Conservation (phyloP, 2,888 invertebrate species). For the Mechanitis messenoides region DNA sequence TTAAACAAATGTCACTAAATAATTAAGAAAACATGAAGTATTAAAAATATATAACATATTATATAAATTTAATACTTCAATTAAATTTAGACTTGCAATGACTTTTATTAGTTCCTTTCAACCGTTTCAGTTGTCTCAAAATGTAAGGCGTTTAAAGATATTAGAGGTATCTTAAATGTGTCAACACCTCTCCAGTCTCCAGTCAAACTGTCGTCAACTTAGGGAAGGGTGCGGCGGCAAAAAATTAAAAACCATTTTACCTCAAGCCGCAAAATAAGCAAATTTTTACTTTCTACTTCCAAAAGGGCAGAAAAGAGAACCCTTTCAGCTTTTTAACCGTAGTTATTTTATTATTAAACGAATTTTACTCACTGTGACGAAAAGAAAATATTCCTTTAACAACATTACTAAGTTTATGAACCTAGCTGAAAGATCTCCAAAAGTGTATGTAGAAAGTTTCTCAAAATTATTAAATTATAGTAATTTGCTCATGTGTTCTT, state of each 20-base stretch:
- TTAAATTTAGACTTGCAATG: no score
- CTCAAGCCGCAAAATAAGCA: constrained; percentile 36
- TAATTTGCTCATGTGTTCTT: no score
- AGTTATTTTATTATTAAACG: constrained; percentile 37
- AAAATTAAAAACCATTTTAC: constrained; percentile 37
- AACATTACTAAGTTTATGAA: constrained; percentile 13
- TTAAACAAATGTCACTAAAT: no score
- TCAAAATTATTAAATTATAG: no score
- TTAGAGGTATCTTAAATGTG: constrained; percentile 25
- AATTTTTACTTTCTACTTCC: constrained; percentile 35
- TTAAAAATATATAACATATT: no score
- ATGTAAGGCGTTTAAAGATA: neutral
- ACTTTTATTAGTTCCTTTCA: no score
- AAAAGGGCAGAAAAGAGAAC: constrained; percentile 33
- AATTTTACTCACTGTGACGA: constrained; percentile 31
- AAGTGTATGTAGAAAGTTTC: constrained; percentile 9
- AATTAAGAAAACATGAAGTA: no score
- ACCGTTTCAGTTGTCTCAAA: no score
- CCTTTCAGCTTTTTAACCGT: constrained; percentile 37
- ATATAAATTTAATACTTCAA: no score
- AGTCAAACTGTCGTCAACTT: constrained; percentile 32
- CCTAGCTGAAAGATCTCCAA: constrained; percentile 23
- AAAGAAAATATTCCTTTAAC: constrained; percentile 32
- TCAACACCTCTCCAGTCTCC: constrained; percentile 33
- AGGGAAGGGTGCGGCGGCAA: constrained; percentile 32